Evolutionary conservation across 2,113 vertebrate species (phyloP).

Genomic region (Corythornis madagascariensis): DNA sequence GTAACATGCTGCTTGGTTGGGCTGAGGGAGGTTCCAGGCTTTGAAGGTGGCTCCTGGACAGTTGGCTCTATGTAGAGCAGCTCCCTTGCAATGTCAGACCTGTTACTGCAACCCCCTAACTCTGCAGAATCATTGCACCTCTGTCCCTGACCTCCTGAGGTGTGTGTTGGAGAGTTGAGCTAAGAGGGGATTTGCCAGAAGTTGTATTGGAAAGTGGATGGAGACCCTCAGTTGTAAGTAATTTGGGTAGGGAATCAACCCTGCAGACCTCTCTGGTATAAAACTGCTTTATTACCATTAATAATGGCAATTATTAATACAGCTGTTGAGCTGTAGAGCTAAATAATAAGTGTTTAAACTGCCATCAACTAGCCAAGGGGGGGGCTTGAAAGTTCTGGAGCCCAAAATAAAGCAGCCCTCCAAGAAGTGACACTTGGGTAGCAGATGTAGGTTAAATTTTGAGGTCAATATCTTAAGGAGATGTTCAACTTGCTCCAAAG

Average conservation of each 20-base stretch:
- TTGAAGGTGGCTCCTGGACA: neutral
- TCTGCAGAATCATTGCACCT: accelerated
- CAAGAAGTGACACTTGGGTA: accelerated
- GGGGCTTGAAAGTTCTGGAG: neutral
- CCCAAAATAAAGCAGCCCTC: neutral
- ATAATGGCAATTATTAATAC: neutral
- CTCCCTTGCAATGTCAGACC: neutral
- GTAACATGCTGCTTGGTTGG: neutral
- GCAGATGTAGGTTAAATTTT: neutral
- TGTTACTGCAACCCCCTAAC: neutral
- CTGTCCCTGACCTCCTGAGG: neutral
- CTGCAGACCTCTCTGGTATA: neutral
- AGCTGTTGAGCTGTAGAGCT: neutral
- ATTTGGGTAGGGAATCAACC: neutral
- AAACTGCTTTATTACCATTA: neutral
- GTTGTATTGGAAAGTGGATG: neutral
- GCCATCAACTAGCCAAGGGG: neutral
- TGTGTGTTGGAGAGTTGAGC: neutral
- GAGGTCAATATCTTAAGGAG: neutral
- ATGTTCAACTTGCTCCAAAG: neutral
- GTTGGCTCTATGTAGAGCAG: accelerated
- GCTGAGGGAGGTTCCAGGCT: neutral
- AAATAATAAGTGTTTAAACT: neutral
- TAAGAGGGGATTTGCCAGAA: neutral
- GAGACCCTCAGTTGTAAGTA: neutral